Evolutionary conservation across 2,797 vertebrate genomes (phyloP).

Genomic region (Pseudomugil gertrudae): DNA sequence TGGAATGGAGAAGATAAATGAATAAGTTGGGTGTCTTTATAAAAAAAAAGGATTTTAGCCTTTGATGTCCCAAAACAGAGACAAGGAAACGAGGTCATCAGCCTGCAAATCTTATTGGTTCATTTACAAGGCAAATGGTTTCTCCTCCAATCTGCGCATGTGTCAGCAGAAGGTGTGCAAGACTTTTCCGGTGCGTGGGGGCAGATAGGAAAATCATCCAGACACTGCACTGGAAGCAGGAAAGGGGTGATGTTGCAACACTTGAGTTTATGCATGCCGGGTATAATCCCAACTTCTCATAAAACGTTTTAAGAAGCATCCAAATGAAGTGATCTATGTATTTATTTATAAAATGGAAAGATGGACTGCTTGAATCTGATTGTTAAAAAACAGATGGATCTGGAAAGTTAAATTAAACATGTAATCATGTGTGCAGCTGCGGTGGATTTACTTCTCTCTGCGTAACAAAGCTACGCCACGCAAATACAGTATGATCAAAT

Average conservation of each 20-base stretch:
- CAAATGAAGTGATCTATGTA: constrained; percentile 4
- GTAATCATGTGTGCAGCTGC: constrained; percentile 11
- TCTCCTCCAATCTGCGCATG: constrained; percentile 13
- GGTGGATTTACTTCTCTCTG: constrained; percentile 4
- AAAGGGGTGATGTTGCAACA: constrained; percentile 1
- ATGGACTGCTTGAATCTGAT: not conserved
- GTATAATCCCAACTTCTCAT: constrained; percentile 1
- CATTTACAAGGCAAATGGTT: constrained; percentile 40
- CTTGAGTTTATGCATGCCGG: constrained; percentile 8
- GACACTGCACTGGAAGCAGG: not conserved
- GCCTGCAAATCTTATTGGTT: not conserved
- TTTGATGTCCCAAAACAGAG: constrained; percentile 4
- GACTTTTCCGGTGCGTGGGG: constrained; percentile 7
- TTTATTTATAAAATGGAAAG: constrained; percentile 1
- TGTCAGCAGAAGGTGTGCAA: constrained; percentile 17
- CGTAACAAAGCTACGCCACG: constrained; percentile 9
- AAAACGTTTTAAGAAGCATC: not conserved
- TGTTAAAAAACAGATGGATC: not conserved
- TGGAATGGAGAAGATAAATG: not conserved
- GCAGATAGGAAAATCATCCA: constrained; percentile 21
- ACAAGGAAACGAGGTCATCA: not conserved
- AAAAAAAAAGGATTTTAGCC: constrained; percentile 5
- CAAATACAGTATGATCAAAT: not conserved
- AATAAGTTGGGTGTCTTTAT: not conserved
- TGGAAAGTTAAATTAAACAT: constrained; percentile 7